Conservation (phyloP, 2,888 invertebrate genomes). For the Drosophila leonis region DNA sequence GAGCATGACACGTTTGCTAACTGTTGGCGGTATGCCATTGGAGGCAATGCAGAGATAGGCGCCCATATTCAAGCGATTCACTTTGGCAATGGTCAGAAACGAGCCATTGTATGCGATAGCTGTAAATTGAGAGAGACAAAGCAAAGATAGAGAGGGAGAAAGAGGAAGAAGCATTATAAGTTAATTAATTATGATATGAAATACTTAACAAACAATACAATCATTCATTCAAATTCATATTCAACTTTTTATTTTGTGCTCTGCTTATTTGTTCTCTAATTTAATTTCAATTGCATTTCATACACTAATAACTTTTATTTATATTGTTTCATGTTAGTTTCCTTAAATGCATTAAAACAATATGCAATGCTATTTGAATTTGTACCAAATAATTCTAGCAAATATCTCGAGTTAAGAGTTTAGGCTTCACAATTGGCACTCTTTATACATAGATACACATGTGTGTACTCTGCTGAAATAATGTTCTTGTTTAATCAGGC, state of each 20-base stretch:
- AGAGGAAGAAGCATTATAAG: slow-evolving; percentile 2
- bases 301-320: not conserved
- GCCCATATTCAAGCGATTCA: slow-evolving; percentile 92
- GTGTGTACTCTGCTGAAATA: not conserved
- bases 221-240: not conserved
- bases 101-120: slow-evolving; percentile 89
- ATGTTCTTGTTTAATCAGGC: not conserved
- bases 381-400: not conserved
- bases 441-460: too few relatives aligned
- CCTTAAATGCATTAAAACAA: too few relatives aligned
- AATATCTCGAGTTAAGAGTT: not conserved
- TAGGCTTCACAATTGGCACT: not conserved
- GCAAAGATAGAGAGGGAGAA: not conserved
- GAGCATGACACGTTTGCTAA: slow-evolving; percentile 92
- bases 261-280: not conserved
- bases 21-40: slow-evolving; percentile 93
- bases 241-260: not conserved
- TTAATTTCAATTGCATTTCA: not conserved
- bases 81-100: slow-evolving; percentile 89
- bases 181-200: slow-evolving; percentile 39
- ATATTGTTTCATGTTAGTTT: too few relatives aligned
- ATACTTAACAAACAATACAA: not conserved
- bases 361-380: too few relatives aligned
- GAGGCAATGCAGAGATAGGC: slow-evolving; percentile 93
- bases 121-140: slow-evolving; percentile 72